Conservation (phyloP, 2,113 vertebrate genomes). For the Chauna torquata region DNA sequence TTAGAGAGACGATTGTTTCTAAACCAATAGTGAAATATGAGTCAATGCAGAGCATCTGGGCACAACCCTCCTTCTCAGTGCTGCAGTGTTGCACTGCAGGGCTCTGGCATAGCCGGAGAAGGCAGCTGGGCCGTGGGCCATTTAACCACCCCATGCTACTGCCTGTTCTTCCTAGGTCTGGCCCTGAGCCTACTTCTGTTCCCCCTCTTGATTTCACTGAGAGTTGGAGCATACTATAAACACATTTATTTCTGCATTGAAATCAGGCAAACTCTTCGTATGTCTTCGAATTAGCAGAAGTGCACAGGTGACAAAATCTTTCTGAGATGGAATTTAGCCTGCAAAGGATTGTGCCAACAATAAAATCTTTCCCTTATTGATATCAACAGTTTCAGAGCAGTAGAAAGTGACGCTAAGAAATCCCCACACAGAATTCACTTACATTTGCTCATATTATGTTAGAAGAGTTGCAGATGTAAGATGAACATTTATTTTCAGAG, state of each 20-base stretch:
- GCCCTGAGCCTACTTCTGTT: neutral
- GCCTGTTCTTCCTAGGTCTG: neutral
- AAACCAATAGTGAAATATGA: neutral
- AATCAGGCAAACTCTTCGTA: neutral
- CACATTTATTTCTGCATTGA: neutral
- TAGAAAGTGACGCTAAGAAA: neutral
- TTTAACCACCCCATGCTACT: neutral
- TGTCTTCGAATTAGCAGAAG: neutral
- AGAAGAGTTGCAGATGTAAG: neutral
- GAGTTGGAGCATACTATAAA: neutral
- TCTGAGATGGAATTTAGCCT: neutral
- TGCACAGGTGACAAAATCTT: neutral
- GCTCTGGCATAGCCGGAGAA: neutral
- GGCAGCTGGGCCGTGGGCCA: neutral
- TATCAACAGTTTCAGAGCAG: neutral
- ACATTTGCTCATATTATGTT: neutral
- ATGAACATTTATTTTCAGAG: neutral
- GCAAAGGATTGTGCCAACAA: neutral
- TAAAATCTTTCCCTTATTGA: neutral
- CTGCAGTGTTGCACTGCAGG: neutral
- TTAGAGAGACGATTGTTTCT: neutral
- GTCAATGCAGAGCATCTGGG: neutral
- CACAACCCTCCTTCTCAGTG: neutral
- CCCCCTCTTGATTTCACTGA: neutral
- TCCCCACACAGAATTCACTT: neutral